Evolutionary conservation across 2,888 invertebrate species (phyloP), one percentile per base, ranked within the genome.

Genomic region (Conus canariensis): DNA sequence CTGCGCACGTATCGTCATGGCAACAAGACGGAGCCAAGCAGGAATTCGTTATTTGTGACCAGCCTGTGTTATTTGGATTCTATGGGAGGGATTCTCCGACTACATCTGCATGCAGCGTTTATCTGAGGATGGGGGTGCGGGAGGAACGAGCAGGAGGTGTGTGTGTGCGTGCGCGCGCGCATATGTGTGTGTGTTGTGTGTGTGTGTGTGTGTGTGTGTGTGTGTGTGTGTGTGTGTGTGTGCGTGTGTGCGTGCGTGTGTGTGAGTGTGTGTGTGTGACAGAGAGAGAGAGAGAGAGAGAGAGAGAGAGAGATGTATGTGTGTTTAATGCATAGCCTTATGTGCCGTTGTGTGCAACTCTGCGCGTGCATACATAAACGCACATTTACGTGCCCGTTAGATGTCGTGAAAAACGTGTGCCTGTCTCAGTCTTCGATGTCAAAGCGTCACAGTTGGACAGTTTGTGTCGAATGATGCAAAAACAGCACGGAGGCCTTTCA

Each of bases 1-100:
- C 82, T 83, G 56, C 56, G 82, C 82, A 82, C 82, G 82, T 83
- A 25, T 83, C 58, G 25, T 25, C 82, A 82, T 83, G 82, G 82
- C 10, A 83, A 83, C 82, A 56, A 83, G 22, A 25, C 82, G 9
- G 30, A 56, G 56, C 56, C 58, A 19, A 58, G 58, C 82, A 58
- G 25, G 82, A 58, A 58, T 83, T 56, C 56, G 9, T 83, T 83
- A 58, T 83, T 58, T 83, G 82, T 83, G 82, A 83, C 82, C 82
- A 77, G 82, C 82, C 58, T 83, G 58, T 56, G 82, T 16, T 58
- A 22, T 83, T 58, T 77, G 77, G 25, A 30, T 77, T 9, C 30
- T 10, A 7, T 25, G 77, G 45, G 45, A 45, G 45, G 45, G 45
- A 45, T 4, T 45, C 45, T 45, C 45, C 45, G 45, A 45, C 30